These are phyloP conservation scores for Brachionus plicatilis DNA, from an alignment of 1,140 invertebrate species.

Conservation along the genomic window DNA sequence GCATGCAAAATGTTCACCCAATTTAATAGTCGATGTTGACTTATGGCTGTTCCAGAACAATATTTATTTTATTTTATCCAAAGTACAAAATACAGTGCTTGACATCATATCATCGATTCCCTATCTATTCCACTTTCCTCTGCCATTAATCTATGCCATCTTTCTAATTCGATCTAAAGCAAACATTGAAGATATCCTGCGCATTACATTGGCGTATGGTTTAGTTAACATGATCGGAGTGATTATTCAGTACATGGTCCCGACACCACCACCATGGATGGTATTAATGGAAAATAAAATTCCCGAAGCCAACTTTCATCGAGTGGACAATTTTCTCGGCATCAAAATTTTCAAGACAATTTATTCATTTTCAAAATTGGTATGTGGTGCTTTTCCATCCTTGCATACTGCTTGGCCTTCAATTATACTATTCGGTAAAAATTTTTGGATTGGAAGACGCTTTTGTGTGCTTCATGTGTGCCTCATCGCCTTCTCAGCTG, in stretches of 20 bases:
- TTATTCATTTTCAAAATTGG: neutral
- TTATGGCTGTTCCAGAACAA: neutral
- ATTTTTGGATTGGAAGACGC: neutral
- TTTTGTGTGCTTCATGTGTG: neutral
- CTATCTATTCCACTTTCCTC: neutral
- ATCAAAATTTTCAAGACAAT: neutral
- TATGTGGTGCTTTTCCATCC: slow-evolving; percentile 13
- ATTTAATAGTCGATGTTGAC: neutral
- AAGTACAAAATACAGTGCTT: neutral
- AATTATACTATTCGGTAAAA: neutral
- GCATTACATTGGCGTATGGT: neutral
- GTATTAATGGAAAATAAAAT: neutral
- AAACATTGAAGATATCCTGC: neutral
- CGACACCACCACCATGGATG: slow-evolving; percentile 20
- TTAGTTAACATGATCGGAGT: neutral
- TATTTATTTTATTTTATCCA: neutral
- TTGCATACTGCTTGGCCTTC: slow-evolving; percentile 11
- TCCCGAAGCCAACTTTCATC: neutral
- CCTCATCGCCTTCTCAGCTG: neutral
- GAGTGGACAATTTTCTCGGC: neutral
- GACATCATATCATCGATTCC: neutral
- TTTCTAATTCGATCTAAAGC: neutral
- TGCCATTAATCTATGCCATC: neutral
- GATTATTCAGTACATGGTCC: neutral
- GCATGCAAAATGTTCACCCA: neutral